These are phyloP conservation scores for Ceramica pisi DNA, from an alignment of 2,888 invertebrate species.

Conservation along the genomic window DNA sequence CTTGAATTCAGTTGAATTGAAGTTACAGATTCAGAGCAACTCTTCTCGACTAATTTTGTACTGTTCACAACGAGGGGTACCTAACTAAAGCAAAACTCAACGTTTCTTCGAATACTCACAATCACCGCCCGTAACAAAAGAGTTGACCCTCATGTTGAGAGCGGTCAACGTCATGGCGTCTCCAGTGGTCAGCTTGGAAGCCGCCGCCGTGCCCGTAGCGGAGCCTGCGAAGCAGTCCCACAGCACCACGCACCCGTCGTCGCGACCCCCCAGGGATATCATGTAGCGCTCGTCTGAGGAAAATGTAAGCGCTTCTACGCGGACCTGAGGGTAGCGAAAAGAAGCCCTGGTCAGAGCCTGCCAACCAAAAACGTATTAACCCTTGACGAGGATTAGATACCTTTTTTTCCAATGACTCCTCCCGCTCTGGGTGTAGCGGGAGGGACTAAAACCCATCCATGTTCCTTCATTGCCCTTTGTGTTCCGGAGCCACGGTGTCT, in stretches of 20 bases:
- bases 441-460: too few relatives aligned
- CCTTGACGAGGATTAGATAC: too few relatives aligned
- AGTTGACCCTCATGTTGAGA: slow-evolving; percentile 90
- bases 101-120: slow-evolving; percentile 78
- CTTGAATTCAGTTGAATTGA: too few relatives aligned
- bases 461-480: too few relatives aligned
- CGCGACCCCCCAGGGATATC: slow-evolving; percentile 96
- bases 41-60: too few relatives aligned
- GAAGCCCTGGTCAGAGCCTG: neutral
- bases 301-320: slow-evolving; percentile 96
- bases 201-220: slow-evolving; percentile 92
- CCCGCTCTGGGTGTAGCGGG: too few relatives aligned
- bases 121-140: slow-evolving; percentile 94
- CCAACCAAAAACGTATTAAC: too few relatives aligned
- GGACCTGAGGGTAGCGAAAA: slow-evolving; percentile 86
- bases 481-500: too few relatives aligned
- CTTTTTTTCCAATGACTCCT: too few relatives aligned
- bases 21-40: too few relatives aligned
- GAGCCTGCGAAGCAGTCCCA: slow-evolving; percentile 93
- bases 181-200: slow-evolving; percentile 93
- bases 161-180: slow-evolving; percentile 91
- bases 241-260: slow-evolving; percentile 96
- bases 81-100: too few relatives aligned
- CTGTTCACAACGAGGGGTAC: too few relatives aligned
- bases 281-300: slow-evolving; percentile 95